Conservation (phyloP, 2,888 invertebrate genomes). For the Plagodis dolabraria region DNA sequence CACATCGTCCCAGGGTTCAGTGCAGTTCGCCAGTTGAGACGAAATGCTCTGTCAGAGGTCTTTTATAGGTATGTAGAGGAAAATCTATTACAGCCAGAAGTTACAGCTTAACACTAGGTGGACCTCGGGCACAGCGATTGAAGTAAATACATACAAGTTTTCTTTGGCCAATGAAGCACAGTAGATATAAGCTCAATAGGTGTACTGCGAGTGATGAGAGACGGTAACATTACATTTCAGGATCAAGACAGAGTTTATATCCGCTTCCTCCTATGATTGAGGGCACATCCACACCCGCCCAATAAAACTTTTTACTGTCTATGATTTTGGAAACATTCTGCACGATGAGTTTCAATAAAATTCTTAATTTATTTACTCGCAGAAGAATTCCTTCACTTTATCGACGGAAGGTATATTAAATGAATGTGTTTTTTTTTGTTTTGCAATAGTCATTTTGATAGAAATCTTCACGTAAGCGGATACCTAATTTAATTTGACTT, state of each 20-base stretch:
- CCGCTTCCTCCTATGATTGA: slow-evolving; percentile 7
- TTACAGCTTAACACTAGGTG: too few relatives aligned
- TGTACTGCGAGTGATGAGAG: not conserved
- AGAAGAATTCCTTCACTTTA: slow-evolving; percentile 38
- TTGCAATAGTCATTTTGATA: too few relatives aligned
- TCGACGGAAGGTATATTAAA: slow-evolving; percentile 52
- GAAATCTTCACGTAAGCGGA: too few relatives aligned
- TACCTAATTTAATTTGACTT: too few relatives aligned
- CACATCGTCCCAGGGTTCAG: too few relatives aligned
- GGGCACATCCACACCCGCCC: slow-evolving; percentile 63
- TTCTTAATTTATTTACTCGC: slow-evolving; percentile 58
- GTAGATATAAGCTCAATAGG: too few relatives aligned
- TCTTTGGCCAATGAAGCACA: not conserved
- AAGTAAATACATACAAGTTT: slow-evolving; percentile 11
- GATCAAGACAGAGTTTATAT: not conserved
- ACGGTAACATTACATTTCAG: slow-evolving; percentile 4
- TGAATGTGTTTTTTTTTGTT: too few relatives aligned
- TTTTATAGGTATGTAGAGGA: too few relatives aligned
- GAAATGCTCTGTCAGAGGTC: too few relatives aligned
- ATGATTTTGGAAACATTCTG: slow-evolving; percentile 78
- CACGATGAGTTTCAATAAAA: slow-evolving; percentile 76
- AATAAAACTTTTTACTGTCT: slow-evolving; percentile 80
- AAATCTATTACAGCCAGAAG: too few relatives aligned
- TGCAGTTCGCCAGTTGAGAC: too few relatives aligned
- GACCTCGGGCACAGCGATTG: slow-evolving; percentile 13